Percentiles rank a stretch among this genome's conserved stretches.
Conservation (phyloP, 2,888 invertebrate genomes). For the Phyllotreta cruciferae region DNA sequence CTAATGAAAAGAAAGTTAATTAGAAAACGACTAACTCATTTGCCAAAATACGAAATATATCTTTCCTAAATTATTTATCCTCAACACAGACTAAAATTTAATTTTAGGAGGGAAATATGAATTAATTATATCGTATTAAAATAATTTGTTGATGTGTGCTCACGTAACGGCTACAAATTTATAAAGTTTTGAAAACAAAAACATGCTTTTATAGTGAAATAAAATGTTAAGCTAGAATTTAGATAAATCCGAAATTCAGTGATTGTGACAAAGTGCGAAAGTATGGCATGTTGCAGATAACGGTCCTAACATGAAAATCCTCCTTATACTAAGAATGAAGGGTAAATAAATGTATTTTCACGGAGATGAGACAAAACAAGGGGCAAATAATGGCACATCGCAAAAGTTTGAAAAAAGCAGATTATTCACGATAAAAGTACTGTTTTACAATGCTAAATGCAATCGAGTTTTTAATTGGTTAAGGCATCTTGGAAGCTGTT, state of each 20-base stretch:
- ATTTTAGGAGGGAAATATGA: no score
- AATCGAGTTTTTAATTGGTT: neutral
- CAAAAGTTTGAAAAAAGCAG: slow-evolving; percentile 12
- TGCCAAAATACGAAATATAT: no score
- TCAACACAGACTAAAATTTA: no score
- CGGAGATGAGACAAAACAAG: slow-evolving; percentile 15
- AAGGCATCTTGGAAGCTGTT: no score
- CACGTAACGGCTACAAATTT: no score
- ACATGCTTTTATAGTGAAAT: neutral
- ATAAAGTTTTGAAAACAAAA: no score
- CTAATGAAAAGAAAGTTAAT: no score
- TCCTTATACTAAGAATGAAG: slow-evolving; percentile 17
- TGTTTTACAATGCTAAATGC: neutral
- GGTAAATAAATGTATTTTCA: slow-evolving; percentile 20
- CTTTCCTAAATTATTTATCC: no score
- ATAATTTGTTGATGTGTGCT: no score
- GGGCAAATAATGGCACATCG: slow-evolving; percentile 11
- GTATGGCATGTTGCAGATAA: slow-evolving; percentile 20
- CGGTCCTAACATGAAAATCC: slow-evolving; percentile 23
- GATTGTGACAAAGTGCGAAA: slow-evolving; percentile 20
- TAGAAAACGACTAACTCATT: no score
- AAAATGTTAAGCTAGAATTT: slow-evolving; percentile 19
- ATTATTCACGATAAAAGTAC: neutral
- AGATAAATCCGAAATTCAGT: slow-evolving; percentile 19
- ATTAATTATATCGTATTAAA: no score